These are phyloP conservation scores for Morus bassanus DNA, from an alignment of 2,797 vertebrate species.

Conservation along the genomic window DNA sequence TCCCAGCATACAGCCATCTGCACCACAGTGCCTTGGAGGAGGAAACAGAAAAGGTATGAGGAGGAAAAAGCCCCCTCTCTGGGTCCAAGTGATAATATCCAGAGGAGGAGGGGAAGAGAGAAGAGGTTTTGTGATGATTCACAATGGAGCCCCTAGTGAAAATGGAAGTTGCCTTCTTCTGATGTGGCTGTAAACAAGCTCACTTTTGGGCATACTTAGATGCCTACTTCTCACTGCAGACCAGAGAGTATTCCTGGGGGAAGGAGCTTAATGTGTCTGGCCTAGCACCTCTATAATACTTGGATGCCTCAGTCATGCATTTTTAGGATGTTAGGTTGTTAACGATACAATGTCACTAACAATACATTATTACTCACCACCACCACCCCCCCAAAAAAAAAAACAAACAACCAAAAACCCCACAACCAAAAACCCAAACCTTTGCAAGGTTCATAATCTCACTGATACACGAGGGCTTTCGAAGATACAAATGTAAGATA, in stretches of 20 bases:
- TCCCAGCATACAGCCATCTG: neutral
- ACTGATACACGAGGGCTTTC: neutral
- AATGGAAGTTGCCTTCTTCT: neutral
- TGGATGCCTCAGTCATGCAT: neutral
- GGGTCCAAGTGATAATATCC: neutral
- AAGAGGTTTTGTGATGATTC: neutral
- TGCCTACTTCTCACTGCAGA: neutral
- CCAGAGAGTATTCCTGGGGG: neutral
- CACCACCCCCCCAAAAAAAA: neutral
- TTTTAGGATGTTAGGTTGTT: neutral
- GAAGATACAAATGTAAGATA: neutral
- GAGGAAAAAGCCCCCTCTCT: neutral
- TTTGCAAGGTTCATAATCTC: neutral
- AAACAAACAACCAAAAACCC: neutral
- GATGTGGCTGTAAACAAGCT: neutral
- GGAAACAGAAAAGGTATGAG: accelerated
- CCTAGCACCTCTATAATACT: neutral
- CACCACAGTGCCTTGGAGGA: neutral
- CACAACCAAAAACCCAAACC: neutral
- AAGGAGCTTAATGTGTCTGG: neutral
- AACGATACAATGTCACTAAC: neutral
- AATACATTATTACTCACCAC: neutral
- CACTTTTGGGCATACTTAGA: neutral
- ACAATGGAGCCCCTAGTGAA: neutral
- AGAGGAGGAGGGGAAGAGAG: neutral